Evolutionary conservation across 2,113 vertebrate genomes (phyloP).

Genomic region (Melospiza georgiana): DNA sequence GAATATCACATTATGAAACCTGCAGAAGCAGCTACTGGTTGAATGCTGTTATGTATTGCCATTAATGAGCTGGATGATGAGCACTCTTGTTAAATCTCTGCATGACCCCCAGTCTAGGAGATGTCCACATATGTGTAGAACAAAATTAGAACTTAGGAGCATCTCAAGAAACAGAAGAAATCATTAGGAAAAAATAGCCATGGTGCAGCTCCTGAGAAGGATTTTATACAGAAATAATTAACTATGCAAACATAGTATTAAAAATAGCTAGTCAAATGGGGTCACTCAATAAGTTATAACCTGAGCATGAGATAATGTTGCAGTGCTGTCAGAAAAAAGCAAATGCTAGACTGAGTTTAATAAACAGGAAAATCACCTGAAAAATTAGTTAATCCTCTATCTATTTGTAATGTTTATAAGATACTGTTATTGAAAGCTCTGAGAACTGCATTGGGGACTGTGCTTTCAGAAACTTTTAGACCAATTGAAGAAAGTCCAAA

Average conservation of each 20-base stretch:
- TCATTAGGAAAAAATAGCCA: background rate
- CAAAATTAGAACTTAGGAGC: background rate
- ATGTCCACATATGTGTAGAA: background rate
- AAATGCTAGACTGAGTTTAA: background rate
- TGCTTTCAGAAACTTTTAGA: background rate
- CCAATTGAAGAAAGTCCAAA: background rate
- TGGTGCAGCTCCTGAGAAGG: background rate
- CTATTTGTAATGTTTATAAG: background rate
- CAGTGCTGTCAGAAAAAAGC: background rate
- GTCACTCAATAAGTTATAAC: background rate
- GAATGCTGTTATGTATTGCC: background rate
- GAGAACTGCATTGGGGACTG: background rate
- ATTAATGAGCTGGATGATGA: constrained; percentile 38
- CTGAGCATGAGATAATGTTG: background rate
- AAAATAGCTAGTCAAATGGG: background rate
- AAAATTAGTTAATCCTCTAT: background rate
- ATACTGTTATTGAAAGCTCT: background rate
- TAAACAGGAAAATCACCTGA: background rate
- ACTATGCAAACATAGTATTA: background rate
- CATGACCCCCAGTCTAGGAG: background rate
- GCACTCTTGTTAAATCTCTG: background rate
- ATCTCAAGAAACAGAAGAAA: background rate
- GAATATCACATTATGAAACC: background rate
- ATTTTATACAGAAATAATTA: constrained; percentile 12
- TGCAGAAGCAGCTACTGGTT: background rate